Base-by-base conservation (phyloP, 2,888 invertebrate species). In the Neelides folsomi region DNA sequence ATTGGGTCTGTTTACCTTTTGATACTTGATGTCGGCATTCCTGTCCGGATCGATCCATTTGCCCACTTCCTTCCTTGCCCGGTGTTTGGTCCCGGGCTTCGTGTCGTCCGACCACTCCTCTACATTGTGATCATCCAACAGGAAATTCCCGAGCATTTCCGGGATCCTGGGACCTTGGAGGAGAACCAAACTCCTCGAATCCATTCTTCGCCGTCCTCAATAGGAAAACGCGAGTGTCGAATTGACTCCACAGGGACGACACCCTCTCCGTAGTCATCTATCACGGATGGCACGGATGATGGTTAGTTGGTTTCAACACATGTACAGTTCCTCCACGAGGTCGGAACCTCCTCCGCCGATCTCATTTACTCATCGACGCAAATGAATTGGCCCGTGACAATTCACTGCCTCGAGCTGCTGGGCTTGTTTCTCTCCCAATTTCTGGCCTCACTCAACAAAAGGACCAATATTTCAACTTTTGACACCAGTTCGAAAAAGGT, bases 71-170 rank as follows among this genome's bases (percentile, higher is more conserved):
- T 65, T 61, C 16, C 65, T 45, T 7, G 55, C 65, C 13, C 56
- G 53, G 45, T 65, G 65, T 20, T 60, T 56, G 10, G 54, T 41
- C 20, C 60, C 62, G 6, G 63, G 59, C 7, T 52, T 41, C 9
- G 59, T 45, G 8, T 58, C 54, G 40, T 65, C 63, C 5, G 65
- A 63, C 65, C 65, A 65, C 43, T 65, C 65, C 41, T 63, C 63
- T 12, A 65, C 61, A 37, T 63, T 62, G 42, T 65, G 65, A 19
- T 63, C 62, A 41, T 65, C 65, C 46, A 65, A 41, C 37, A 59
- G 61, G 47, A 65, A 65, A 46, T 55, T 58, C 9, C 65, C 65
- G 10, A 65, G 45, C 56, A 60, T 58, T 56, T 62, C 59, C 13
- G 65, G 65, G 10, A 65, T 52, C 15, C 60, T 42, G 16, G 50